These are phyloP conservation scores for Platyura marginata DNA, from an alignment of 1,140 invertebrate genomes.

Conservation along the genomic window DNA sequence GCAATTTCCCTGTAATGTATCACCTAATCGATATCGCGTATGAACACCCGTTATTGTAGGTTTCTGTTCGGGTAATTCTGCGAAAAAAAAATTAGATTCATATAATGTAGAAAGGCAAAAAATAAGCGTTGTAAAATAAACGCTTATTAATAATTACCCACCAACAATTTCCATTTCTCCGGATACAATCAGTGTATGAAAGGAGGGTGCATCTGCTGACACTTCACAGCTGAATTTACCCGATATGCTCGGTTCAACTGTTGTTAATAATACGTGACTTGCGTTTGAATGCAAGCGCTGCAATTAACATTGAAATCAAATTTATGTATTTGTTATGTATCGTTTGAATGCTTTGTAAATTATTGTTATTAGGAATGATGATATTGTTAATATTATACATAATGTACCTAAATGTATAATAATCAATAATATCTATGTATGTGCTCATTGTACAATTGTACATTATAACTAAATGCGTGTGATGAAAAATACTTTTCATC, in stretches of 20 bases:
- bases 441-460: too few species aligned
- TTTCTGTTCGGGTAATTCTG: conserved; percentile 29
- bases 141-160: conserved; percentile 25
- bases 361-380: too few species aligned
- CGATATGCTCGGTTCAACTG: conserved; percentile 37
- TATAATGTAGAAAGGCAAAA: not conserved
- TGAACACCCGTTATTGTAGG: conserved; percentile 34
- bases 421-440: too few species aligned
- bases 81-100: not conserved
- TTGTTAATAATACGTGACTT: conserved; percentile 36
- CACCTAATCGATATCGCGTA: conserved; percentile 34
- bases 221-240: conserved; percentile 65
- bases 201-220: conserved; percentile 66
- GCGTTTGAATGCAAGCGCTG: conserved; percentile 38
- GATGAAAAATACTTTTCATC: too few species aligned
- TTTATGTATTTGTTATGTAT: too few species aligned
- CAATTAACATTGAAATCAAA: conserved; percentile 8
- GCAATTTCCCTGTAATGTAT: conserved; percentile 37
- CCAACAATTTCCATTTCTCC: conserved; percentile 55
- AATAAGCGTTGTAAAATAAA: not conserved
- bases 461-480: too few species aligned
- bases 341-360: too few species aligned
- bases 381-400: too few species aligned
- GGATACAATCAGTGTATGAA: conserved; percentile 54
- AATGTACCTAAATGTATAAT: too few species aligned